Evolutionary conservation across 2,113 vertebrate species (phyloP).

Genomic region (Paramisgurnus dabryanus): DNA sequence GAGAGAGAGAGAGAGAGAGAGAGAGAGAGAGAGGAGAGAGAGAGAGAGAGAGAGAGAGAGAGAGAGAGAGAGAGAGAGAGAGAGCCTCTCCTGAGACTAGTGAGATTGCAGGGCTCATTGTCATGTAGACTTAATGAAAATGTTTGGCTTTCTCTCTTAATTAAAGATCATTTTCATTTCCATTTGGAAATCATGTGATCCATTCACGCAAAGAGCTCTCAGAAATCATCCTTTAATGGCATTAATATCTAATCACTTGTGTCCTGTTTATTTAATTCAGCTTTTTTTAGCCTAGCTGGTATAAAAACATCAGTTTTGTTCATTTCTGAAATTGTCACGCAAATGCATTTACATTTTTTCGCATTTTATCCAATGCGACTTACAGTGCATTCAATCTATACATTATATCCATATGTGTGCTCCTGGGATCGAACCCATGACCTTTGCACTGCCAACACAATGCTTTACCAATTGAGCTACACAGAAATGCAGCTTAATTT

Average conservation of each 20-base stretch:
- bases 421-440: too few relatives aligned
- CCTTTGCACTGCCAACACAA: too few relatives aligned
- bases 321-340: background rate
- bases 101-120: constrained; percentile 57
- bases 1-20: constrained; percentile 25
- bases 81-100: constrained; percentile 49
- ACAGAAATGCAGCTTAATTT: too few relatives aligned
- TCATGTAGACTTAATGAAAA: constrained; percentile 60
- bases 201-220: constrained; percentile 43
- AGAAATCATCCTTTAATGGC: constrained; percentile 48
- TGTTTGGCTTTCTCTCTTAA: constrained; percentile 63
- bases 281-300: constrained; percentile 26
- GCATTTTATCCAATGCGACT: too few relatives aligned
- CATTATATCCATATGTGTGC: too few relatives aligned
- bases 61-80: background rate
- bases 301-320: constrained; percentile 37
- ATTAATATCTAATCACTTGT: constrained; percentile 46
- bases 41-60: constrained; percentile 28
- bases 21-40: background rate
- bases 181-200: constrained; percentile 54
- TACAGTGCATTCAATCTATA: too few relatives aligned
- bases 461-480: too few relatives aligned
- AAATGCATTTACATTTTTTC: too few relatives aligned
- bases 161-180: constrained; percentile 60
- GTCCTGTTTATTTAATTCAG: constrained; percentile 39